A percentile compares a stretch with the other conserved stretches of the same genome.
These are phyloP conservation scores for Poecilia picta DNA, from an alignment of 2,797 vertebrate genomes.

Conservation along the genomic window DNA sequence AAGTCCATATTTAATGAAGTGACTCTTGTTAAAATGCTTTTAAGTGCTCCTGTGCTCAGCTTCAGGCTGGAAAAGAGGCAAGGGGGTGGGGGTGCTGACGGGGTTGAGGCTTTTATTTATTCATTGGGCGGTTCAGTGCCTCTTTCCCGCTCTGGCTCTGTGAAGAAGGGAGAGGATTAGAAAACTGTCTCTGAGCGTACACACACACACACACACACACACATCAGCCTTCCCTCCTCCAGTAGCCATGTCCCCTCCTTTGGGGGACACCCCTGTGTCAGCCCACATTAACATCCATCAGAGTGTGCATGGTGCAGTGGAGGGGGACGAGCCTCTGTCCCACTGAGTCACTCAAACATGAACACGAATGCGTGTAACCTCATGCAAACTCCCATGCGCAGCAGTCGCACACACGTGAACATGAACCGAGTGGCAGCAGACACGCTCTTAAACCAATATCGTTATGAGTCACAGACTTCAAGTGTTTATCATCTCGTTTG, in stretches of 20 bases:
- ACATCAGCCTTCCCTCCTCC: slow-evolving; percentile 41
- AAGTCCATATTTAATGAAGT: slow-evolving; percentile 87
- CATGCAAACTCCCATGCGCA: slow-evolving; percentile 42
- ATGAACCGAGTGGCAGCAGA: slow-evolving; percentile 20
- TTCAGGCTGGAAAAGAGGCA: slow-evolving; percentile 62
- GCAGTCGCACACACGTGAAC: slow-evolving; percentile 9
- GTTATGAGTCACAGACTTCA: slow-evolving; percentile 38
- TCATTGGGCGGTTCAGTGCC: slow-evolving; percentile 81
- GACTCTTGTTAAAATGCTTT: slow-evolving; percentile 84
- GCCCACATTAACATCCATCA: slow-evolving; percentile 84
- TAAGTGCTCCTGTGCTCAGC: slow-evolving; percentile 81
- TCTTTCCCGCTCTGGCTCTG: slow-evolving; percentile 66
- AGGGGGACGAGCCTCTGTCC: slow-evolving; percentile 66
- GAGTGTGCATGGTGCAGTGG: slow-evolving; percentile 79
- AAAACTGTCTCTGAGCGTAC: slow-evolving; percentile 57
- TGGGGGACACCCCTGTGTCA: slow-evolving; percentile 83
- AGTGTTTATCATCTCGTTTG: slow-evolving; percentile 40
- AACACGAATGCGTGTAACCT: slow-evolving; percentile 36
- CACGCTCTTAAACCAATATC: slow-evolving; percentile 29
- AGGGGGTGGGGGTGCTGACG: slow-evolving; percentile 42
- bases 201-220: slow-evolving; percentile 28
- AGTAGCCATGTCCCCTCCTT: slow-evolving; percentile 80
- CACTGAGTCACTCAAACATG: slow-evolving; percentile 70
- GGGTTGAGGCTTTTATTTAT: slow-evolving; percentile 82
- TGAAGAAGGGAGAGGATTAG: slow-evolving; percentile 81